Base-by-base conservation (phyloP, 2,797 vertebrate genomes). In the Myotis pilosus region DNA sequence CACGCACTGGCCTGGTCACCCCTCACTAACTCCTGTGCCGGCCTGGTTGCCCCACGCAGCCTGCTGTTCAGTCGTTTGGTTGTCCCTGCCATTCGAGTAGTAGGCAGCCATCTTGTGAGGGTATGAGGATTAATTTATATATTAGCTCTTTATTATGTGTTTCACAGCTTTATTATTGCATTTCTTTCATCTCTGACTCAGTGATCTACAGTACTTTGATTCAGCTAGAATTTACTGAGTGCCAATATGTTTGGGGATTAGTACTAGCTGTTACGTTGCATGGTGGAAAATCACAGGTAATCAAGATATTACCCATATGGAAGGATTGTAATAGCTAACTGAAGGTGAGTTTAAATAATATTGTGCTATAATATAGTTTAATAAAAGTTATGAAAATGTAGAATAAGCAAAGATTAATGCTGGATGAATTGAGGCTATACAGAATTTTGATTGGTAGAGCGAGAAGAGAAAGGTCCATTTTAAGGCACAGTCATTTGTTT, bases 161-260 rank as follows among this genome's bases (percentile, higher is more conserved):
- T 66, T 91, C 64, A 88, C 49, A 53, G 57, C 79, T 92, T n/a
- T 80, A 57, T 88, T 83, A 86, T 76, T 89, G 22, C 8, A 79
- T 10, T 71, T 36, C 23, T 95, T 92, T 94, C 28, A 83, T 89
- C 44, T 87, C 68, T 91, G 44, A 92, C 55, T 95, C 38, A 68
- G 16, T 78, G 38, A 79, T 87, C 41, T 41, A 41, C 41, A 41
- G 41, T 62, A 44, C 49, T 66, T 36, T 49, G 44, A 92, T 79
- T 93, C 62, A 68, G 22, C 12, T 76, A 38, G 38, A 49, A 87
- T 84, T 89, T 84, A 85, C 36, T 57, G 28, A 10, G 4, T 66
- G 17, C 3, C 36, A 82, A 19, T 13, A 57, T 60, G 8, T 74
- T 53, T 13, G 13, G 28, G 20, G 15, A 85, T 51, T 23, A 82